A percentile compares a stretch with the other conserved stretches of the same genome.
Evolutionary conservation across 2,888 invertebrate genomes (phyloP).

Genomic region (Gymnoscelis rufifasciata): DNA sequence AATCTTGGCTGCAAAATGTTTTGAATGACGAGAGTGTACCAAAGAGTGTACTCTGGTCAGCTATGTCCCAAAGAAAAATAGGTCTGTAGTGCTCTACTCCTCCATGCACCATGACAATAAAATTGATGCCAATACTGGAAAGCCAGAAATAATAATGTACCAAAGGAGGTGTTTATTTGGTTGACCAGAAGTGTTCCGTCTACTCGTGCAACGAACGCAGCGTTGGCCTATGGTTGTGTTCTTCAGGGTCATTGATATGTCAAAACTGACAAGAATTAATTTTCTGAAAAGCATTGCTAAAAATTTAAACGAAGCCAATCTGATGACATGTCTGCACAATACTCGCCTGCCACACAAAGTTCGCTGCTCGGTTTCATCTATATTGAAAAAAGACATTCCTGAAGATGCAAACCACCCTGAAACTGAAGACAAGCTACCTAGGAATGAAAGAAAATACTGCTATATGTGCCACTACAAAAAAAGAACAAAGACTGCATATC

Average conservation of each 20-base stretch:
- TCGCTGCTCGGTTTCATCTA: constrained; percentile 7
- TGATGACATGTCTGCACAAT: constrained; percentile 7
- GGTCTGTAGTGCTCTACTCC: constrained; percentile 21
- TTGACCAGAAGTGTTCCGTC: constrained; percentile 29
- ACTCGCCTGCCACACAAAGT: constrained; percentile 4
- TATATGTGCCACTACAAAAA: constrained; percentile 8
- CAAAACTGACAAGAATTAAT: constrained; percentile 5
- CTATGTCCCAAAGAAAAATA: constrained; percentile 22
- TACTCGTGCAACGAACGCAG: constrained; percentile 29
- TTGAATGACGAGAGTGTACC: constrained; percentile 12
- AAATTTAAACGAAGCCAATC: constrained; percentile 6
- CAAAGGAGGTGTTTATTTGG: constrained; percentile 31
- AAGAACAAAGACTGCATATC: constrained; percentile 12
- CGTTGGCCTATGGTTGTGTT: constrained; percentile 29
- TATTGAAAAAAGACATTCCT: constrained; percentile 5
- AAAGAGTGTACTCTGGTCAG: constrained; percentile 15
- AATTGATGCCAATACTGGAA: constrained; percentile 10
- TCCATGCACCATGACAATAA: constrained; percentile 20
- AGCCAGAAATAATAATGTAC: constrained; percentile 28
- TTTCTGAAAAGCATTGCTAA: constrained; percentile 5
- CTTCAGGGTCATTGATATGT: constrained; percentile 6
- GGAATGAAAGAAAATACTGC: constrained; percentile 11
- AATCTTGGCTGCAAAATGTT: not conserved
- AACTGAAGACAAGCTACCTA: constrained; percentile 7
- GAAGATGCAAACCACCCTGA: not conserved